Evolutionary conservation across 53 echinoderm and acorn worm genomes (phyloP), one percentile per base, ranked within the genome.

Genomic region (Patiria pectinifera): DNA sequence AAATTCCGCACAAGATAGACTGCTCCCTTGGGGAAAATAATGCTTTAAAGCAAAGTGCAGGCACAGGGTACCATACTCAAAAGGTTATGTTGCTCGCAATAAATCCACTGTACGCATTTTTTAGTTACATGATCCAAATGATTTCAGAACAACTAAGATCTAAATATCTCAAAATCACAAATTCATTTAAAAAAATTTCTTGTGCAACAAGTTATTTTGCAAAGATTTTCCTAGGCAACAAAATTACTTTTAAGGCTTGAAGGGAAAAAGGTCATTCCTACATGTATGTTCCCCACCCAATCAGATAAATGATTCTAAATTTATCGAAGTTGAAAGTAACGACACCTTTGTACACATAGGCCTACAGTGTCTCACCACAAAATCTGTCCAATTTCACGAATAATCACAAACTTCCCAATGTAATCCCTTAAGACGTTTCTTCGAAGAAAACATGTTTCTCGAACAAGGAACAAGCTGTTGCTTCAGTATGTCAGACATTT

Each of bases 381-480:
- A 3, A 2, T 74, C 74, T 74, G n/a, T 74, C 24, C 74, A 74
- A 74, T 21, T 24, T 74, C 24, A 18, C 1, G 3, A 23, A 21
- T 74, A 74, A n/a, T 74, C 19, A 23, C 74, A 9, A 74, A 74
- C 74, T 74, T 74, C 74, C 74, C 74, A 23, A 24, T 10, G 74
- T 74, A 74, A 24, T 74, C 74, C 24, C 74, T 23, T 24, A 74
- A 74, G 22, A n/a, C 74, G n/a, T n/a, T n/a, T 74, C 74, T 74
- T 66, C 66, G 19, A 74, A 74, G 74, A 74, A 74, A 74, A 23
- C 9, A 23, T 4, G 22, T 10, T 74, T 2, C 24, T 74, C 3
- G 24, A 10, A 74, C 74, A 24, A 74, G 74, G 24, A 23, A 23
- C 74, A 74, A 22, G 15, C 19, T 74, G 74, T 74, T 23, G 4